A percentile compares a stretch with the other conserved stretches of the same genome.
These are phyloP conservation scores for Pteronotus mesoamericanus DNA, from an alignment of 2,797 vertebrate genomes.

Conservation along the genomic window DNA sequence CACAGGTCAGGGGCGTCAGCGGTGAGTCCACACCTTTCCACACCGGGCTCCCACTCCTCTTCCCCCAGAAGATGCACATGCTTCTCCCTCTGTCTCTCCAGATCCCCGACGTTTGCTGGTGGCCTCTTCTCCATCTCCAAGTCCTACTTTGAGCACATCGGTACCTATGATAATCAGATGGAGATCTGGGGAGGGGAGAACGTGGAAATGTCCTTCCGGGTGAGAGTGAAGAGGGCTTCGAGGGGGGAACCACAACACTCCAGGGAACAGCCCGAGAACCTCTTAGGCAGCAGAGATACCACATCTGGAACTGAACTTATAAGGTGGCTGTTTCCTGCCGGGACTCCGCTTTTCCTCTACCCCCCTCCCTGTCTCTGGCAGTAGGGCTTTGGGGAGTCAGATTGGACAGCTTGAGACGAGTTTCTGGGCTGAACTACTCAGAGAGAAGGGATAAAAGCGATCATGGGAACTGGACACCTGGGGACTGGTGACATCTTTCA, in stretches of 20 bases:
- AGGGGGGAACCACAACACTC: neutral
- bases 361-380: neutral
- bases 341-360: neutral
- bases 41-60: rapidly evolving
- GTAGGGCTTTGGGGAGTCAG: neutral
- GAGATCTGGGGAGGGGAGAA: constrained; percentile 99
- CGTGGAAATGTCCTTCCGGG: constrained; percentile 98
- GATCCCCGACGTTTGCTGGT: constrained; percentile 94
- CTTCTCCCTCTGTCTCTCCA: constrained; percentile 69
- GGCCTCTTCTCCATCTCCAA: constrained; percentile 96
- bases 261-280: neutral
- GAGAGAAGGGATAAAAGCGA: neutral
- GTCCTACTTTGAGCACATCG: constrained; percentile 95
- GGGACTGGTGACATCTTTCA: neutral
- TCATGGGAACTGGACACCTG: neutral
- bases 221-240: constrained; percentile 76
- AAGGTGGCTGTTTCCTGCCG: neutral
- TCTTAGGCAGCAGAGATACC: neutral
- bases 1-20: neutral
- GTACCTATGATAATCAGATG: constrained; percentile 97
- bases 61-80: neutral
- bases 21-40: neutral
- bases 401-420: neutral
- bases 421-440: neutral
- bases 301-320: neutral